Conservation (phyloP, 2,888 invertebrate genomes). For the Ephialtes manifestator region DNA sequence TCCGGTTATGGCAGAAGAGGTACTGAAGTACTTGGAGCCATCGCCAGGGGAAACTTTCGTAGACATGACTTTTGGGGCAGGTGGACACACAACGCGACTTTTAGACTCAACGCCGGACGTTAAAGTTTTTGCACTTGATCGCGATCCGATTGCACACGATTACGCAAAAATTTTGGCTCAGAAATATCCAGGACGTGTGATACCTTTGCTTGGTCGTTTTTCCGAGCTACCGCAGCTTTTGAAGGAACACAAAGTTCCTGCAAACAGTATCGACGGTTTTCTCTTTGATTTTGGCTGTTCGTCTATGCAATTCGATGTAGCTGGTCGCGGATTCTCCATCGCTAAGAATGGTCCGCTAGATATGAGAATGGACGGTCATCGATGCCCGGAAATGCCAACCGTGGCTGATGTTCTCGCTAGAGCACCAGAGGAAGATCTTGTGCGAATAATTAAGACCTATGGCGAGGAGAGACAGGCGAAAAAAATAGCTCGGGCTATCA, state of each 20-base stretch:
- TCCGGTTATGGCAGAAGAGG: conserved; percentile 92
- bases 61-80: conserved; percentile 99
- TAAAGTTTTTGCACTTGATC: conserved; percentile 93
- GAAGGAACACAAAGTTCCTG: conserved; percentile 87
- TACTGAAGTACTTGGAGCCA: conserved; percentile 90
- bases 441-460: conserved; percentile 94
- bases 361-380: conserved; percentile 97
- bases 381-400: conserved; percentile 91
- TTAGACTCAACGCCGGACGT: conserved; percentile 89
- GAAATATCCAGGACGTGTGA: conserved; percentile 90
- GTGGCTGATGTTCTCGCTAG: conserved; percentile 95
- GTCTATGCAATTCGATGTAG: conserved; percentile 96
- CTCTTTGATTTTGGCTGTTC: conserved; percentile 98
- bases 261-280: conserved; percentile 93
- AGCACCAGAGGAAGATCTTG: conserved; percentile 92
- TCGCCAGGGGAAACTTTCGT: conserved; percentile 89
- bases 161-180: conserved; percentile 89
- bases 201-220: conserved; percentile 95
- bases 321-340: conserved; percentile 94
- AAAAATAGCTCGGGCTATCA: conserved; percentile 94
- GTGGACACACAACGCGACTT: conserved; percentile 94
- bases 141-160: conserved; percentile 93
- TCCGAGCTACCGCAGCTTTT: conserved; percentile 93
- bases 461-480: conserved; percentile 96
- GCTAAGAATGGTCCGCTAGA: conserved; percentile 95